Evolutionary conservation across 1,140 invertebrate genomes (phyloP).

Genomic region (Cydia amplana): DNA sequence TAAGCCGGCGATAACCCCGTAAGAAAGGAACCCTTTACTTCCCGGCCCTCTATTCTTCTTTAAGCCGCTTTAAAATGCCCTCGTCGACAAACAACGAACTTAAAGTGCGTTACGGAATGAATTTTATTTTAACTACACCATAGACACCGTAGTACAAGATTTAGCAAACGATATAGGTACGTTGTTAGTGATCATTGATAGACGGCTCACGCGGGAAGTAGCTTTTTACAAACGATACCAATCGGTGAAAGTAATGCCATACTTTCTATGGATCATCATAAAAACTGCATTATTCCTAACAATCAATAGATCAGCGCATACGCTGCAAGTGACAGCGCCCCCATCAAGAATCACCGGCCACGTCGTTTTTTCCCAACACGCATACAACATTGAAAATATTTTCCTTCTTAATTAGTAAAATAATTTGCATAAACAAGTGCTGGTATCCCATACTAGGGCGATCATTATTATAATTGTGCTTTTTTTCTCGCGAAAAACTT

Average conservation of each 20-base stretch:
- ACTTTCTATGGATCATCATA: slow-evolving; percentile 36
- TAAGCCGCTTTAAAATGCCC: slow-evolving; percentile 73
- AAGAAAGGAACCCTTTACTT: slow-evolving; percentile 71
- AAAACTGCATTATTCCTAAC: slow-evolving; percentile 34
- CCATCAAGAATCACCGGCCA: slow-evolving; percentile 41
- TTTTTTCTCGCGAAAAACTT: slow-evolving; percentile 72
- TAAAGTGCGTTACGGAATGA: slow-evolving; percentile 72
- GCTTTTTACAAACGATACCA: slow-evolving; percentile 22
- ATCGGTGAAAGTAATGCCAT: slow-evolving; percentile 38
- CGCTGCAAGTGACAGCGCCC: slow-evolving; percentile 50
- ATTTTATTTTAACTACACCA: slow-evolving; percentile 51
- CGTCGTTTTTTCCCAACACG: slow-evolving; percentile 47
- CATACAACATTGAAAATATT: slow-evolving; percentile 66
- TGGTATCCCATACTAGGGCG: slow-evolving; percentile 71
- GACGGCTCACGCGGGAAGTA: slow-evolving; percentile 29
- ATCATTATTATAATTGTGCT: slow-evolving; percentile 73
- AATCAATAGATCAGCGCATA: slow-evolving; percentile 52
- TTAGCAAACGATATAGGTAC: slow-evolving; percentile 38
- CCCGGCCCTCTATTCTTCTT: slow-evolving; percentile 58
- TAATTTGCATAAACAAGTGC: slow-evolving; percentile 73
- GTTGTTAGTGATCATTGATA: slow-evolving; percentile 40
- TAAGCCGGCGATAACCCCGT: slow-evolving; percentile 71
- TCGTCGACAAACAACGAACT: slow-evolving; percentile 71
- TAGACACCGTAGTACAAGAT: slow-evolving; percentile 36
- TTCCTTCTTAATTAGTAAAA: slow-evolving; percentile 71